phyloP scores from a whole-genome alignment of 2,888 invertebrate species.

The Parnassius orleans region DNA sequence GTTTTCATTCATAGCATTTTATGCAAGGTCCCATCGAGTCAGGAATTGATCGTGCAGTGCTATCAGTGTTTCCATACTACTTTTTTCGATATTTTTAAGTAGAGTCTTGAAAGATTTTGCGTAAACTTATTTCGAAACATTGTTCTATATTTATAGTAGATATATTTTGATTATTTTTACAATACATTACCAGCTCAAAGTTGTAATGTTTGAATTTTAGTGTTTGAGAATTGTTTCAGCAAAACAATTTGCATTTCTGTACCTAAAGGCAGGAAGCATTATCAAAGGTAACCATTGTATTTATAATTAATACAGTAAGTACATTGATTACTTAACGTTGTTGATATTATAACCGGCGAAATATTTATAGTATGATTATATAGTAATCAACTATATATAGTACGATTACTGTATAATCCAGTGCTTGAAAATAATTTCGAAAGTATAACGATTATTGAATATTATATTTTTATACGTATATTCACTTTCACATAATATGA shows the following conservation, averaged over 20 bases:
- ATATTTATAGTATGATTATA: constrained; percentile 8
- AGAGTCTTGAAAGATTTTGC: not conserved
- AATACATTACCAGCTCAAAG: not conserved
- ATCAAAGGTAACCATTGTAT: constrained; percentile 1
- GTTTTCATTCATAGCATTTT: constrained; percentile 45
- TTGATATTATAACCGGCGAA: not conserved
- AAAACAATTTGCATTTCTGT: not conserved
- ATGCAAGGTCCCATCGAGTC: constrained; percentile 42
- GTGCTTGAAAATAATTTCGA: constrained; percentile 10
- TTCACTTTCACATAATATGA: constrained; percentile 10
- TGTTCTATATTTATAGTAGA: not conserved
- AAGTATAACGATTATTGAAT: not conserved
- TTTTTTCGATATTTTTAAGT: constrained; percentile 11
- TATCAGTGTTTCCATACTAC: constrained; percentile 42
- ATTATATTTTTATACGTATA: too few relatives aligned
- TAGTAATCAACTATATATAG: not conserved
- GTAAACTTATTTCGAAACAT: not conserved
- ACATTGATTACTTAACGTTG: not conserved
- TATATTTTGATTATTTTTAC: not conserved
- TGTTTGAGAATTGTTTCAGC: too few relatives aligned
- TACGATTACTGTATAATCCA: constrained; percentile 9
- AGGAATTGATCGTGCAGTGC: constrained; percentile 41
- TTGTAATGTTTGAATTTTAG: too few relatives aligned
- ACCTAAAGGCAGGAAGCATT: constrained; percentile 1
- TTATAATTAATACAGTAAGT: constrained; percentile 4